Conservation (phyloP, 1,140 invertebrate species). For the Drosophila lini region DNA sequence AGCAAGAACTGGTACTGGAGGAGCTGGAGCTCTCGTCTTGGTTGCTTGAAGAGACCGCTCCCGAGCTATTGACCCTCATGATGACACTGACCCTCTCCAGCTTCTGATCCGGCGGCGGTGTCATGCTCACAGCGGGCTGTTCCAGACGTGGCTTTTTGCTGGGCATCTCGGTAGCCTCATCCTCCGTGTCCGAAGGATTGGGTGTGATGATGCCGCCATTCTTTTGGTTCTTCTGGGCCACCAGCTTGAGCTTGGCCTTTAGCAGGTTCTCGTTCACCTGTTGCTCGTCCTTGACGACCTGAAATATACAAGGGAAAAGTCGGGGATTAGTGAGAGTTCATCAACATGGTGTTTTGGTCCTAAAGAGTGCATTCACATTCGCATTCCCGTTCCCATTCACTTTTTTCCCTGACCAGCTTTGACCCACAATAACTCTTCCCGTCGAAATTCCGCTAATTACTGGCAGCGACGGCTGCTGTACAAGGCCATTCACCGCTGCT, state of each 20-base stretch:
- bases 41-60: constrained; percentile 77
- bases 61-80: constrained; percentile 91
- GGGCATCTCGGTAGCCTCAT: constrained; percentile 84
- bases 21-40: constrained; percentile 56
- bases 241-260: constrained; percentile 74
- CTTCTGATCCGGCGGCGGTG: constrained; percentile 73
- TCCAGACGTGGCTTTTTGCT: constrained; percentile 83
- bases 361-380: constrained; percentile 35
- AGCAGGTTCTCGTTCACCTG: constrained; percentile 71
- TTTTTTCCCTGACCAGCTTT: constrained; percentile 40
- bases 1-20: constrained; percentile 40
- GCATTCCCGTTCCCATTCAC: constrained; percentile 42
- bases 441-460: constrained; percentile 56
- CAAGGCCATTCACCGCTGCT: constrained; percentile 68
- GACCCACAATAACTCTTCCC: constrained; percentile 76
- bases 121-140: constrained; percentile 60
- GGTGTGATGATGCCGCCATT: constrained; percentile 80
- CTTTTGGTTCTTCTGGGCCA: constrained; percentile 63
- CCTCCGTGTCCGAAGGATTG: constrained; percentile 86
- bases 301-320: constrained; percentile 9
- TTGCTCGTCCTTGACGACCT: constrained; percentile 68
- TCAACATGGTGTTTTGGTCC: constrained; percentile 10
- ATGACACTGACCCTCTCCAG: constrained; percentile 88
- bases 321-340: constrained; percentile 52
- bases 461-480: constrained; percentile 12